Percentiles rank a stretch among this genome's conserved stretches.
Evolutionary conservation across 2,888 invertebrate genomes (phyloP).

Genomic region (Andrena minutula): DNA sequence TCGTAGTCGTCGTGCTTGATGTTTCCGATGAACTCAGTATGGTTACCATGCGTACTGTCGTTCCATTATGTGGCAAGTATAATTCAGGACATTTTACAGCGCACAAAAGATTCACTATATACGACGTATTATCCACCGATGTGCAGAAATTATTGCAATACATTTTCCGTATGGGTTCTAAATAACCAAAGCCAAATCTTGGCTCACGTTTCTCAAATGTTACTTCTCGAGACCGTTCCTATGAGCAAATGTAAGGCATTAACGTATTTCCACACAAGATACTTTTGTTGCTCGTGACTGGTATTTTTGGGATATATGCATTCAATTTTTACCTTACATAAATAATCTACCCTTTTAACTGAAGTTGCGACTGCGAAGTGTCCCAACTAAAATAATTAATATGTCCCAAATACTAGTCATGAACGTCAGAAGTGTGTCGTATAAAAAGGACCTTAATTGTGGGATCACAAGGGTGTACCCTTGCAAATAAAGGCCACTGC

Average conservation of each 20-base stretch:
- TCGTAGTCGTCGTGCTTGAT: not conserved
- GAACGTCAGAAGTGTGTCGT: too few relatives aligned
- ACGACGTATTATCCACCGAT: not conserved
- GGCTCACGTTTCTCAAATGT: not conserved
- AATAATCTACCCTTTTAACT: too few relatives aligned
- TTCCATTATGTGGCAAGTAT: slow-evolving; percentile 24
- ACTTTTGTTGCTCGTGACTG: too few relatives aligned
- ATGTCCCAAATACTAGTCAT: too few relatives aligned
- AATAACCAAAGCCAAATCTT: slow-evolving; percentile 45
- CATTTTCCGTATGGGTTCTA: slow-evolving; percentile 22
- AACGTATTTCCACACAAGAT: not conserved
- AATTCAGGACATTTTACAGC: slow-evolving; percentile 62
- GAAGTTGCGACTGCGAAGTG: too few relatives aligned
- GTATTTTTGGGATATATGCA: too few relatives aligned
- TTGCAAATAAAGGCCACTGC: too few relatives aligned
- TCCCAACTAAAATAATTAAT: too few relatives aligned
- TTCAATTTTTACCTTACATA: too few relatives aligned
- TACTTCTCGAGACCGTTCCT: not conserved
- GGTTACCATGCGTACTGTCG: not conserved
- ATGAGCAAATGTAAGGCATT: not conserved
- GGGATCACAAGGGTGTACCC: too few relatives aligned
- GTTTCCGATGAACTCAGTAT: not conserved
- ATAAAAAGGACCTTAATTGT: too few relatives aligned
- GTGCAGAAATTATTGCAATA: slow-evolving; percentile 41
- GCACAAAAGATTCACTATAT: slow-evolving; percentile 39